phyloP scores from a whole-genome alignment of 2,113 vertebrate species.

The Trichomycterus rosablanca region DNA sequence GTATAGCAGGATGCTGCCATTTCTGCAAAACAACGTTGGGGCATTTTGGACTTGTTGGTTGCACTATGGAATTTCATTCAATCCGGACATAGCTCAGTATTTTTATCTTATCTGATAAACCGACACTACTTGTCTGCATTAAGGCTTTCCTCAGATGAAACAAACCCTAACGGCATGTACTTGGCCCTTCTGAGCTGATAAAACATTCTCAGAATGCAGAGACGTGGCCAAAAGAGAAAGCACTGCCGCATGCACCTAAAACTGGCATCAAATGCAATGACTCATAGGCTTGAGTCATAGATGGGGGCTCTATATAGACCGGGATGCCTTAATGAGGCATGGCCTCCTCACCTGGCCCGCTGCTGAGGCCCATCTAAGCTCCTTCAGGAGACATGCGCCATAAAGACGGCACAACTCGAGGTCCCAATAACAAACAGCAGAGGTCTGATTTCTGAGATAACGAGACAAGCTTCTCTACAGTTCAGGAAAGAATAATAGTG shows the following conservation, averaged over 20 bases:
- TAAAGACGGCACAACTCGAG: constrained; percentile 26
- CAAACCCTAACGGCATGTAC: no score
- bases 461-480: constrained; percentile 8
- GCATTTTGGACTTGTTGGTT: no score
- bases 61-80: no score
- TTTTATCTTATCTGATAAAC: no score
- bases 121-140: no score
- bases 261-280: constrained; percentile 7
- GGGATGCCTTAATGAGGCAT: constrained; percentile 30
- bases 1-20: constrained; percentile 43
- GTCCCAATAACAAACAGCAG: constrained; percentile 18
- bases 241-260: no score
- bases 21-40: constrained; percentile 50
- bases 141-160: no score
- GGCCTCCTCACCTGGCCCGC: constrained; percentile 28
- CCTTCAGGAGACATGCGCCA: constrained; percentile 26
- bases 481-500: not conserved
- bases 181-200: no score
- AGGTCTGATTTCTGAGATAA: constrained; percentile 12
- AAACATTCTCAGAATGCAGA: no score
- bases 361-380: constrained; percentile 20
- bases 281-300: constrained; percentile 21
- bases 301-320: constrained; percentile 24
- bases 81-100: no score
- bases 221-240: not conserved